Evolutionary conservation across 2,797 vertebrate species (phyloP), one percentile per base, ranked within the genome.

Genomic region (Botia kubotai): DNA sequence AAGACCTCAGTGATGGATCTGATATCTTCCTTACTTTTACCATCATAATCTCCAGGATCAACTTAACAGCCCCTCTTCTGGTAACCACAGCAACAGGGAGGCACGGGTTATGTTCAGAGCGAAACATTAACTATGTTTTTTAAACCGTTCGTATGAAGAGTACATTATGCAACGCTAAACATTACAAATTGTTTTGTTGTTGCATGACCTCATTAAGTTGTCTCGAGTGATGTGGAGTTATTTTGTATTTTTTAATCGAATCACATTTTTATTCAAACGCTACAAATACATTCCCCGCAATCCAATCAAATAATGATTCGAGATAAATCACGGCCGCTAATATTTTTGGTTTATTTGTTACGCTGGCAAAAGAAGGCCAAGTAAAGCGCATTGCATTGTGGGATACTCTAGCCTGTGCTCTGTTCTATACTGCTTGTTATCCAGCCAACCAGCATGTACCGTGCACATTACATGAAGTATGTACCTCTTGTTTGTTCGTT

Each of bases 61-160:
- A 23, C 33, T 57, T 55, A 19, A 39, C 26, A 46, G 39, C 13
- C 50, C 52, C 66, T 77, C 70, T 58, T 13, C 43, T 19, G 3
- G 65, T 79, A 53, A 63, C 71, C 33, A 73, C 19, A 36, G 76
- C 53, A 75, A 75, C 75, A 33, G 8, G 13, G 10, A 57, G 19
- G 26, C 29, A 10, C 33, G 12, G n/a, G 39, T 19, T 10, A n/a
- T 17, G 23, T 39, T 69, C n/a, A 0, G 12, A 17, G 13, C 13
- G 11, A 14, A 52, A 53, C 8, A 16, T 17, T 36, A 53, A n/a
- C 2, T 21, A 52, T 5, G 13, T 19, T 21, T 39, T 39, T 39
- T 6, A 39, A 39, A 8, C 36, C 5, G 36, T 1, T 39, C 5
- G 36, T 39, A 39, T 1, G 7, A 33, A 39, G 36, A 8, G 36